Base-by-base conservation (phyloP, 2,797 vertebrate genomes). In the Microtus californicus region DNA sequence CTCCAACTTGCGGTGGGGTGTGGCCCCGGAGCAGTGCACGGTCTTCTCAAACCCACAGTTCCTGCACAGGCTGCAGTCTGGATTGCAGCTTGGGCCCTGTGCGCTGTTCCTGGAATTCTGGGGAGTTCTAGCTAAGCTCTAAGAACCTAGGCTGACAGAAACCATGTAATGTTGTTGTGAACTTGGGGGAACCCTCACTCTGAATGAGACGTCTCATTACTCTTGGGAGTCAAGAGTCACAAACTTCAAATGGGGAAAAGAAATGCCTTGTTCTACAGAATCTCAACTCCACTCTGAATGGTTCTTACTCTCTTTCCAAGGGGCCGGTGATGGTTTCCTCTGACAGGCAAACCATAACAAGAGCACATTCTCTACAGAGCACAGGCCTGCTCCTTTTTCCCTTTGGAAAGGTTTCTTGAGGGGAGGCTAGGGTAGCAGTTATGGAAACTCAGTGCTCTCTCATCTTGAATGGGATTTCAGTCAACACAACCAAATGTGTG, bases 401-500 rank as follows among this genome's bases (percentile, higher is more conserved):
- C 81, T 13, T 0, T 6, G 71, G 37, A 25, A n/a, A 2, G 76
- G 59, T 40, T 71, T 65, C 61, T 81, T 1, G 0, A 67, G 34
- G 54, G 65, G 7, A 40, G 34, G 63, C 2, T 14, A 10, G 31
- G 40, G 3, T 2, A 14, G 25, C 78, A 91, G 91, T 67, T 87
- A 40, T 29, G 71, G 81, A 86, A 92, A 67, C 43, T 40, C 71
- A 81, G 17, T 40, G 37, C 76, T 51, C 51, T 93, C 56, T 56
- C 9, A 0, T 34, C 37, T 83, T 7, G 67, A 5, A 13, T 11
- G 23, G 48, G 48, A 43, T 69, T 80, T 77, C 40, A 13, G 54
- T 81, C 94, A 91, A 95, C 1, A 61, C 56, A 93, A 82, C 83
- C 87, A 93, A 83, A 96, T 81, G 95, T 40, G 34, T 43, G 19